phyloP scores from a whole-genome alignment of 2,888 invertebrate genomes.

The Dendrolimus pini region DNA sequence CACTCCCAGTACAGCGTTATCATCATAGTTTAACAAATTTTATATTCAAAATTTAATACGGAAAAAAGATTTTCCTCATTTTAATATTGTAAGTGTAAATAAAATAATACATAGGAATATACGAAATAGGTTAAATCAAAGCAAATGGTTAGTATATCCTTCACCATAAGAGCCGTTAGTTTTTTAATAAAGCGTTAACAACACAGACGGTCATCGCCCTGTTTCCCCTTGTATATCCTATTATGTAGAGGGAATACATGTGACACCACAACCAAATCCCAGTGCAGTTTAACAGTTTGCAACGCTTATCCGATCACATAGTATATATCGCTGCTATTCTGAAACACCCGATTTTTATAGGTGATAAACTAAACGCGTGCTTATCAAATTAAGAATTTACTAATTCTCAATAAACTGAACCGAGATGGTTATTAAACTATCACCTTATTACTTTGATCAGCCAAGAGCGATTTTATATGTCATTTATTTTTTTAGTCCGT shows the following conservation, averaged over 20 bases:
- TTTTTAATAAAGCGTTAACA: constrained; percentile 36
- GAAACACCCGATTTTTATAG: constrained; percentile 25
- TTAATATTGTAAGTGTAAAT: no score
- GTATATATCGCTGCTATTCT: constrained; percentile 39
- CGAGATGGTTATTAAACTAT: constrained; percentile 8
- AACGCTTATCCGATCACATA: constrained; percentile 68
- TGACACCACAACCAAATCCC: constrained; percentile 47
- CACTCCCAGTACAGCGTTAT: no score
- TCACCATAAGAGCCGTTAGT: constrained; percentile 26
- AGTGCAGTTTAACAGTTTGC: constrained; percentile 41
- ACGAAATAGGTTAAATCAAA: constrained; percentile 8
- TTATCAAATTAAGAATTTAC: no score
- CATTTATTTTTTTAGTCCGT: neutral
- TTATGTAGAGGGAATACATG: constrained; percentile 33
- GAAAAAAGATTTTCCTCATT: no score
- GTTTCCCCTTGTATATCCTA: constrained; percentile 27
- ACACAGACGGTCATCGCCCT: constrained; percentile 36
- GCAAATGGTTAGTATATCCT: constrained; percentile 18
- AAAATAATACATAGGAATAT: no score
- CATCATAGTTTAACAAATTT: no score
- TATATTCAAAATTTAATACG: no score
- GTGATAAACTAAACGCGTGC: no score
- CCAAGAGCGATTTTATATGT: neutral
- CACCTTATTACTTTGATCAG: no score
- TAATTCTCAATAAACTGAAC: constrained; percentile 2